phyloP scores from a whole-genome alignment of 2,888 invertebrate genomes.

The Drosophila nr. fundita region DNA sequence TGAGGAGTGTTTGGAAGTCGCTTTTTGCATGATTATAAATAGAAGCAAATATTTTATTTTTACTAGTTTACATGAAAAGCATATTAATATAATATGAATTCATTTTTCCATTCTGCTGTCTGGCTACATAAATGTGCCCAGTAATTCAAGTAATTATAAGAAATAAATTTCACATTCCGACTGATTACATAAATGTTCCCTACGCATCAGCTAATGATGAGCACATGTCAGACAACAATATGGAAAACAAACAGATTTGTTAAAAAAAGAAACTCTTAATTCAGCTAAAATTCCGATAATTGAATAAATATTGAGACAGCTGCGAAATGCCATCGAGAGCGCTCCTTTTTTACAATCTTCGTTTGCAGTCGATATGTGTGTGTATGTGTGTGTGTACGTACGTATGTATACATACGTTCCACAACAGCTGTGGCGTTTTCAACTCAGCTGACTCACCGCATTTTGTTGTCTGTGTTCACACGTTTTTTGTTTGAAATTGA shows the following conservation, averaged over 20 bases:
- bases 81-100: neutral
- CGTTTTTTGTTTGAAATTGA: conserved; percentile 58
- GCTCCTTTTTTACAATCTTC: neutral
- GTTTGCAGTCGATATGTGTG: neutral
- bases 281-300: neutral
- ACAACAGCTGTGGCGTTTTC: conserved; percentile 18
- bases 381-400: neutral
- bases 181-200: neutral
- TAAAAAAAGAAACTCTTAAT: neutral
- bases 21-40: neutral
- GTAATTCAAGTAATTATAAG: neutral
- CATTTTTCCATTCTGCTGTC: neutral
- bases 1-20: neutral
- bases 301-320: conserved; percentile 12
- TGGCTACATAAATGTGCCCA: neutral
- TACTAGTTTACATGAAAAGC: neutral
- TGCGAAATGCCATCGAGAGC: neutral
- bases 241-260: neutral
- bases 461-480: conserved; percentile 53
- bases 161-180: neutral
- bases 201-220: neutral
- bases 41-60: neutral
- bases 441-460: conserved; percentile 44
- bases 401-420: neutral
- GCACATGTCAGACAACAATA: neutral